Conservation (phyloP, 2,888 invertebrate species). For the Parnassius smintheus region DNA sequence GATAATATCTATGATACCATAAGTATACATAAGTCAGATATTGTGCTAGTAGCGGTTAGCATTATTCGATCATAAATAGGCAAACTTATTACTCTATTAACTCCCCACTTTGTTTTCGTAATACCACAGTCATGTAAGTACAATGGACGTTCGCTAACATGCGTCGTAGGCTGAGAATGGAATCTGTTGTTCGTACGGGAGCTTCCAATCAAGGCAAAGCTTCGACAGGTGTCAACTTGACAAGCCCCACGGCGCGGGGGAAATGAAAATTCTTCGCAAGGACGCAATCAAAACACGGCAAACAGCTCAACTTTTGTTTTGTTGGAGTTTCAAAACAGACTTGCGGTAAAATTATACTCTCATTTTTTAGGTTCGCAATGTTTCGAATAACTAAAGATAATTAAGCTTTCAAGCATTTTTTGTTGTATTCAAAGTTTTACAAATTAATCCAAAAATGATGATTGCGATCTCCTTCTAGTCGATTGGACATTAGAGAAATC, state of each 20-base stretch:
- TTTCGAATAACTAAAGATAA: neutral
- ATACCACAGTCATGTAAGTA: neutral
- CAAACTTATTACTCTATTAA: neutral
- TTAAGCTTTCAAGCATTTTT: no score
- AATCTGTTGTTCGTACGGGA: slow-evolving; percentile 25
- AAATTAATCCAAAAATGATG: no score
- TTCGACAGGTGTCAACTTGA: slow-evolving; percentile 60
- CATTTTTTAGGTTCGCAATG: neutral
- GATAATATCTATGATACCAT: no score
- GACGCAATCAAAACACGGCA: slow-evolving; percentile 57
- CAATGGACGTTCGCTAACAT: slow-evolving; percentile 2
- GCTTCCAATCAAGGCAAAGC: slow-evolving; percentile 57
- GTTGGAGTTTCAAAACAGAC: neutral
- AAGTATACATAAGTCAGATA: no score
- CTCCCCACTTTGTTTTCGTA: neutral
- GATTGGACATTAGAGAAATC: no score
- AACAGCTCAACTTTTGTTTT: slow-evolving; percentile 33
- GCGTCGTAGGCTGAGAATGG: slow-evolving; percentile 1
- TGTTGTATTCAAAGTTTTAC: no score
- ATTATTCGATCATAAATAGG: no score
- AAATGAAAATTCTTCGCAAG: slow-evolving; percentile 53
- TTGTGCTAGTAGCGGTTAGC: no score
- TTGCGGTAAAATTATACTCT: slow-evolving; percentile 7
- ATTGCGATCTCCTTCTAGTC: no score
- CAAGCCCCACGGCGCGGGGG: slow-evolving; percentile 38